Conservation (phyloP, 1,140 invertebrate genomes). For the Neodiprion lecontei region DNA sequence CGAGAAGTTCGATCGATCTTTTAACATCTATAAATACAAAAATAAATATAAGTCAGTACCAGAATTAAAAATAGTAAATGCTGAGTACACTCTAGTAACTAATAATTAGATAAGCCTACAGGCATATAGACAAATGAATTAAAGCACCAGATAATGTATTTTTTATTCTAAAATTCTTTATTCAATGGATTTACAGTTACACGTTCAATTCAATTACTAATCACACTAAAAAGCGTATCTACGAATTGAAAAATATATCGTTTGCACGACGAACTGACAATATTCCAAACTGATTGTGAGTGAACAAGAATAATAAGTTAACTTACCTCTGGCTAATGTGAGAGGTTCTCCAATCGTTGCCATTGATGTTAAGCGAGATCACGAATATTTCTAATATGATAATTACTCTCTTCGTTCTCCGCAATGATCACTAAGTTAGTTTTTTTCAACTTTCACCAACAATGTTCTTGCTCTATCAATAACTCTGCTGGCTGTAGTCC, state of each 20-base stretch:
- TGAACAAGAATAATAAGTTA: slow-evolving; percentile 4
- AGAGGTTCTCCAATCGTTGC: slow-evolving; percentile 62
- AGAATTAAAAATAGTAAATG: not conserved
- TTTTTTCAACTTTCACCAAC: too few relatives aligned
- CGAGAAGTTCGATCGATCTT: slow-evolving; percentile 91
- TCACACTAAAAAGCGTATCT: too few relatives aligned
- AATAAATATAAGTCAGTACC: slow-evolving; percentile 9
- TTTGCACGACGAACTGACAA: too few relatives aligned
- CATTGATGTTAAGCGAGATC: slow-evolving; percentile 40
- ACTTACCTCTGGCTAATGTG: slow-evolving; percentile 62
- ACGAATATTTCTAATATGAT: too few relatives aligned
- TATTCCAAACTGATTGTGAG: not conserved
- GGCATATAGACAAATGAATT: slow-evolving; percentile 8
- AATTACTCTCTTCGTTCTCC: too few relatives aligned
- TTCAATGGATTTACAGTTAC: not conserved
- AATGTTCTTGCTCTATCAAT: too few relatives aligned
- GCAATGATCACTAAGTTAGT: too few relatives aligned
- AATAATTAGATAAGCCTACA: slow-evolving; percentile 2
- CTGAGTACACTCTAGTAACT: slow-evolving; percentile 4
- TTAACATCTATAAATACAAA: slow-evolving; percentile 81
- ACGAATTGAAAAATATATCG: too few relatives aligned
- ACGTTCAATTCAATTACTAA: slow-evolving; percentile 5
- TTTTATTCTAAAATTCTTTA: slow-evolving; percentile 9
- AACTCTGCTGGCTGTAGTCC: too few relatives aligned
- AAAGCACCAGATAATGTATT: slow-evolving; percentile 14